phyloP scores from a whole-genome alignment of 2,888 invertebrate genomes.

The Halictus quadricinctus region DNA sequence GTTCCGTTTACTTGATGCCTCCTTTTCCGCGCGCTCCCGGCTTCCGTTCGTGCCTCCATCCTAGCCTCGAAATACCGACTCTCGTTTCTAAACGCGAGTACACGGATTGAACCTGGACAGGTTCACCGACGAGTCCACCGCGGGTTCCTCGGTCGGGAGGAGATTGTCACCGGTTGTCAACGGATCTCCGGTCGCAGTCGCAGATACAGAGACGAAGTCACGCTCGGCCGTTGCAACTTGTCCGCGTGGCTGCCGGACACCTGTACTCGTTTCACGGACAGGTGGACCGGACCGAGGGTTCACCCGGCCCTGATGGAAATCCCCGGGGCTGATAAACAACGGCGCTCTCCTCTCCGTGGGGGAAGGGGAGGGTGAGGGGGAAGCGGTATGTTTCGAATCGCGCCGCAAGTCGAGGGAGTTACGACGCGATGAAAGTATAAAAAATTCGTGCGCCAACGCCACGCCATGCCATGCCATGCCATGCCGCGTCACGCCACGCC shows the following conservation, averaged over 20 bases:
- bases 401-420: constrained; percentile 24
- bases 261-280: constrained; percentile 52
- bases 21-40: background rate
- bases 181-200: background rate
- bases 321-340: constrained; percentile 51
- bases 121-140: background rate
- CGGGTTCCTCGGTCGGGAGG: background rate
- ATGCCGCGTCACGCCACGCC: background rate
- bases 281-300: constrained; percentile 46
- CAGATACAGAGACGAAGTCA: constrained; percentile 37
- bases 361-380: background rate
- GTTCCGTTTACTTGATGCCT: constrained; percentile 10
- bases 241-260: constrained; percentile 47
- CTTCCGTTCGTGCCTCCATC: background rate
- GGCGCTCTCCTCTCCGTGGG: background rate
- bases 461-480: background rate
- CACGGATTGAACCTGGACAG: background rate
- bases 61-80: background rate
- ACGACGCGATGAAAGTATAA: constrained; percentile 48
- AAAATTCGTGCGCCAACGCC: constrained; percentile 40
- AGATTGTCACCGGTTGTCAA: too few species aligned
- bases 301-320: constrained; percentile 31
- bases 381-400: constrained; percentile 4
- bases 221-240: constrained; percentile 65
- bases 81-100: background rate